Evolutionary conservation across 2,888 invertebrate species (phyloP), one percentile per base, ranked within the genome.

Genomic region (Drosophila emarginata): DNA sequence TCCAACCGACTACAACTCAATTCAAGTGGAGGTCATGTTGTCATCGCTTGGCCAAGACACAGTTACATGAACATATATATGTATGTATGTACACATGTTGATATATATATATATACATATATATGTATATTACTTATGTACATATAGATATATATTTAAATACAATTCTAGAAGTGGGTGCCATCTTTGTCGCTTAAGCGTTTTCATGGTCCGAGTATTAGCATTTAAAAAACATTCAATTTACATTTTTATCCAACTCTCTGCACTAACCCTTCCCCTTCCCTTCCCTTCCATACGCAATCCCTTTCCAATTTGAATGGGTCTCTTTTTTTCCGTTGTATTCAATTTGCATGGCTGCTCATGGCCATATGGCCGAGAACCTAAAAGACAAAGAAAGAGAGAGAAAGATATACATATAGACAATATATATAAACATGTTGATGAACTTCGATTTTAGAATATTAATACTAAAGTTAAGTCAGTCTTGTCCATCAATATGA

Each of bases 141-240:
- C 7, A 45, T 21, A 45, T 45, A 45, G 18, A 12, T 21, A 21
- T 14, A 39, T 39, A 39, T 45, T 18, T 45, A 45, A 21, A 45
- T 12, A 45, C 45, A 45, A 21, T 21, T 45, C 45, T 32, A 18
- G 54, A 32, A 53, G 54, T 54, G 54, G 54, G 21, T 36, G 56
- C 50, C 26, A 58, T 12, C 11, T 9, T 32, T 15, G 45, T 54
- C 28, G 56, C 54, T 53, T 18, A 61, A 52, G 32, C 65, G 72
- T 56, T 45, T 45, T 72, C 61, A 61, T 40, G 59, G 54, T 45
- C 72, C 45, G 62, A 53, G 72, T 80, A 84, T 84, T 84, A 77
- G 80, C 83, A 84, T 84, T 86, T 86, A 73, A 72, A 68, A 76
- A 74, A 76, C 80, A 83, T 86, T 83, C 79, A 72, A 86, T 86